These are phyloP conservation scores for Hoplostethus atlanticus DNA, from an alignment of 2,797 vertebrate genomes.

Conservation along the genomic window DNA sequence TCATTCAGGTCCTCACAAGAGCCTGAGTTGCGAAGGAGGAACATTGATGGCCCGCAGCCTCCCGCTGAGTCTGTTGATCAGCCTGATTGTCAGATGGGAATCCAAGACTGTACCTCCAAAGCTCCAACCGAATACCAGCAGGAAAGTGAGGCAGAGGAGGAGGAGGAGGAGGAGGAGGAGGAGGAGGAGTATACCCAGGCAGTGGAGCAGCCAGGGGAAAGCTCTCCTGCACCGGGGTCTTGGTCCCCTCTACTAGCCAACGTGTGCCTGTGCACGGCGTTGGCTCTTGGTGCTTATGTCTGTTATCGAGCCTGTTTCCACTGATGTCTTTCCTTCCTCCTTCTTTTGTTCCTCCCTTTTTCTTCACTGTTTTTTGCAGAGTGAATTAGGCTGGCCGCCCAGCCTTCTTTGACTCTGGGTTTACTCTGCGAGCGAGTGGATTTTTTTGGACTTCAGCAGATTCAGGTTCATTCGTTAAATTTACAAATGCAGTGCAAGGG, in stretches of 20 bases:
- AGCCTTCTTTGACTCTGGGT: constrained; percentile 59
- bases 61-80: constrained; percentile 32
- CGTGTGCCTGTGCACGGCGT: constrained; percentile 90
- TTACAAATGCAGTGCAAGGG: constrained; percentile 52
- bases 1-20: constrained; percentile 84
- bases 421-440: constrained; percentile 55
- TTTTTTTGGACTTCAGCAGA: constrained; percentile 51
- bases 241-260: constrained; percentile 93
- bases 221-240: constrained; percentile 69
- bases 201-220: constrained; percentile 43
- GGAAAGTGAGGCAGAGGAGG: constrained; percentile 31
- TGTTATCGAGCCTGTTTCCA: constrained; percentile 96
- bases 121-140: constrained; percentile 59
- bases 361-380: constrained; percentile 58
- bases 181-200: constrained; percentile 14
- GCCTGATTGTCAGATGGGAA: constrained; percentile 46
- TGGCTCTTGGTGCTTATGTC: constrained; percentile 92
- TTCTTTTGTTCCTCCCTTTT: constrained; percentile 31
- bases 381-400: constrained; percentile 56
- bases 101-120: constrained; percentile 43
- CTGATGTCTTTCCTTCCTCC: constrained; percentile 80
- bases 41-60: constrained; percentile 27
- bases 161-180: constrained; percentile 25
- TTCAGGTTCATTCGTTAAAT: constrained; percentile 64
- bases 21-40: constrained; percentile 87